Evolutionary conservation across 2,888 invertebrate genomes (phyloP), one percentile per base, ranked within the genome.

Genomic region (Monopis laevigella): DNA sequence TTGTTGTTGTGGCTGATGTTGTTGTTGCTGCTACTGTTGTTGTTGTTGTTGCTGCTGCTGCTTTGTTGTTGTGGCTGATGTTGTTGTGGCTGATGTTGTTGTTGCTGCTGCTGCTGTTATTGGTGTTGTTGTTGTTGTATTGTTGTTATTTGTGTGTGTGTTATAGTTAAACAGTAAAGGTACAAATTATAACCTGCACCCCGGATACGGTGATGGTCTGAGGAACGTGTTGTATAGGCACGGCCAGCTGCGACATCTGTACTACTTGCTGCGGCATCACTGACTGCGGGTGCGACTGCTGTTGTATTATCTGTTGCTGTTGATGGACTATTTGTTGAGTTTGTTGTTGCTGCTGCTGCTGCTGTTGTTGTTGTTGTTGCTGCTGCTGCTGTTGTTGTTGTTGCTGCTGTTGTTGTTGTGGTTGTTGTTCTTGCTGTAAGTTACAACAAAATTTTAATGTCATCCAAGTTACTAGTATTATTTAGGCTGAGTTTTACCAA

Each of bases 211-310:
- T 36, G 11, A 36, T 73, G 70, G 21, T 67, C 44, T 69, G 72
- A 43, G 64, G 69, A 43, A 70, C 52, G 42, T 71, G 70, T 42
- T 68, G 75, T 48, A 75, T 60, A 2, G 75, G 77, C 51, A 78
- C 63, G 1, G 73, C 59, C 1, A 78, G 63, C 48, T 78, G 80
- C 52, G 73, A 71, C 41, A 78, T 77, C 45, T 75, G 74, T 58
- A 77, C 45, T 59, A 75, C 69, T 2, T 48, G 48, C 26, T 43
- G 41, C 24, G 47, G 46, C 39, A 48, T 48, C 13, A 51, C 49
- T 39, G 36, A 36, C 36, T 39, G 42, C 35, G 30, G 12, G 16
- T 36, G 42, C 17, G 10, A 5, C 14, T 49, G 46, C 8, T 45
- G 45, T 12, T 45, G 44, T 19, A 45, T 45, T 2, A 43, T 46